Conservation (phyloP, 2,113 vertebrate genomes). For the Solea solea region DNA sequence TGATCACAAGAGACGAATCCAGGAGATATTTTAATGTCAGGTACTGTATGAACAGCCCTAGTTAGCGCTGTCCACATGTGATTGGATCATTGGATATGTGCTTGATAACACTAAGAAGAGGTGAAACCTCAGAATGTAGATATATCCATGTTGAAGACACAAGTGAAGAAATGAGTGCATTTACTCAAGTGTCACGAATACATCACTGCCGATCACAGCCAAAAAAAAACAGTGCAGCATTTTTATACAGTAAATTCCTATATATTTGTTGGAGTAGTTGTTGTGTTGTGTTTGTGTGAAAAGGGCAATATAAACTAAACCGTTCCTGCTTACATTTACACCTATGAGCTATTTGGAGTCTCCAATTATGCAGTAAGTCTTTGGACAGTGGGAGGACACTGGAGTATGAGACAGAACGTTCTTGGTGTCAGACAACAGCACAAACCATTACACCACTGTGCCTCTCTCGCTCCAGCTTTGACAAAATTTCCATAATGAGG, state of each 20-base stretch:
- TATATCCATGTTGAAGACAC: not conserved
- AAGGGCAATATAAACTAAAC: slow-evolving; percentile 14
- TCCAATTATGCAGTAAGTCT: not conserved
- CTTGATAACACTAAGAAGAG: not conserved
- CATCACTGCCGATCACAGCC: not conserved
- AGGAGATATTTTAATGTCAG: no score
- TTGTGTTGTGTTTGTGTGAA: not conserved
- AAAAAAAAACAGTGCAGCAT: no score
- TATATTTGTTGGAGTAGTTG: not conserved
- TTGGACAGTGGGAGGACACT: not conserved
- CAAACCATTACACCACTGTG: not conserved
- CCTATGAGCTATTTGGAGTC: not conserved
- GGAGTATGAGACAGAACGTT: not conserved
- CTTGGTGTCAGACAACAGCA: not conserved
- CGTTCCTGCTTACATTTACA: not conserved
- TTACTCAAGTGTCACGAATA: not conserved
- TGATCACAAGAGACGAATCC: no score
- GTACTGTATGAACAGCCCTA: no score
- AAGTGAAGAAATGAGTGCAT: not conserved
- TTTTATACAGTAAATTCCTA: not conserved
- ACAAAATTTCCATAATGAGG: not conserved
- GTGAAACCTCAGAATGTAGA: not conserved
- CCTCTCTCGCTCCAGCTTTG: not conserved
- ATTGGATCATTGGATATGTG: no score
- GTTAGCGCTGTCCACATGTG: no score